Evolutionary conservation across 1,140 invertebrate species (phyloP).

Genomic region (Bombus sylvicola): DNA sequence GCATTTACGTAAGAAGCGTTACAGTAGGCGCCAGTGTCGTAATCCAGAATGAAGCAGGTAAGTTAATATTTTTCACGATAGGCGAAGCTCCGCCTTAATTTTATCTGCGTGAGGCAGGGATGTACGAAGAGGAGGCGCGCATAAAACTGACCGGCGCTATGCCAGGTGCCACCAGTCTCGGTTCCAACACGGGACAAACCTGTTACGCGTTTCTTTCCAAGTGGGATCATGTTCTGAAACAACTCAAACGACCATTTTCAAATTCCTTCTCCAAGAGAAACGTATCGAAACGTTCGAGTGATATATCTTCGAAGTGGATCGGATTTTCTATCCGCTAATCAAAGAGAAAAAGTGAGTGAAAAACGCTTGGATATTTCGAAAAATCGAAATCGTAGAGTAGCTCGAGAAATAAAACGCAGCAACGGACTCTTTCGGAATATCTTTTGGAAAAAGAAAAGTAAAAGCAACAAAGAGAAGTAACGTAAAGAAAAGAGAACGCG

Average conservation of each 20-base stretch:
- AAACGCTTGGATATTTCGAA: background rate
- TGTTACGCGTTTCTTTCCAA: slow-evolving; percentile 45
- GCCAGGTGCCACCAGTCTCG: slow-evolving; percentile 60
- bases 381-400: background rate
- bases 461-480: background rate
- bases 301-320: slow-evolving; percentile 41
- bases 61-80: slow-evolving; percentile 33
- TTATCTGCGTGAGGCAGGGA: slow-evolving; percentile 64
- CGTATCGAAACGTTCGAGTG: background rate
- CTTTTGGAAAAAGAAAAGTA: background rate
- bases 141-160: slow-evolving; percentile 72
- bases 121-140: slow-evolving; percentile 57
- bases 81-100: slow-evolving; percentile 53
- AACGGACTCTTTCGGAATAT: background rate
- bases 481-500: background rate
- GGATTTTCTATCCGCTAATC: slow-evolving; percentile 2
- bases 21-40: background rate
- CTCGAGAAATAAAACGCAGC: too few species aligned
- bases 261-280: background rate
- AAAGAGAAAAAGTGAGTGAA: slow-evolving; percentile 40
- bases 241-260: background rate
- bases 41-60: slow-evolving; percentile 15
- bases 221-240: slow-evolving; percentile 3
- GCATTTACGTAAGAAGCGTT: background rate
- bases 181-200: slow-evolving; percentile 57